Conservation (phyloP, 2,888 invertebrate genomes). For the Nemapogon koenigi region DNA sequence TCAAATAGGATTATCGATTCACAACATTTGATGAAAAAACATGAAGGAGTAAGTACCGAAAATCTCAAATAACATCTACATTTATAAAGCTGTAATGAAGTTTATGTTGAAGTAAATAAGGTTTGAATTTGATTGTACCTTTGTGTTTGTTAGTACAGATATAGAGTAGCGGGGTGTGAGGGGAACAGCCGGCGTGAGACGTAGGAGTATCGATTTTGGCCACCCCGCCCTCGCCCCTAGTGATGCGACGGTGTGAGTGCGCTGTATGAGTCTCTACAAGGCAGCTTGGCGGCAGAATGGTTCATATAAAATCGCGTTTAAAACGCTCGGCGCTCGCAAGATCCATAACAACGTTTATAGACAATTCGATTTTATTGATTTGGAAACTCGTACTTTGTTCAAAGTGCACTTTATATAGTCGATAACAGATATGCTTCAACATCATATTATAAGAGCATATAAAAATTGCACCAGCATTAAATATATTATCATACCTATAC, state of each 20-base stretch:
- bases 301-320: not conserved
- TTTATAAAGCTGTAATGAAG: constrained; percentile 33
- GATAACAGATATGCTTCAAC: too few relatives aligned
- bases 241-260: constrained; percentile 58
- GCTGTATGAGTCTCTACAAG: constrained; percentile 41
- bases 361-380: too few relatives aligned
- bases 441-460: too few relatives aligned
- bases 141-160: constrained; percentile 57
- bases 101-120: constrained; percentile 46
- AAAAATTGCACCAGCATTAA: too few relatives aligned
- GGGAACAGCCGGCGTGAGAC: constrained; percentile 42
- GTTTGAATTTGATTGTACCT: constrained; percentile 47
- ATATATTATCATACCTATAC: not conserved
- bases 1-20: constrained; percentile 10
- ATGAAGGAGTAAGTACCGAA: constrained; percentile 25
- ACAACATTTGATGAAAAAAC: constrained; percentile 22
- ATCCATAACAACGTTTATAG: too few relatives aligned
- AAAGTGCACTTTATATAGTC: too few relatives aligned
- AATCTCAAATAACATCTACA: too few relatives aligned
- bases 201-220: constrained; percentile 61
- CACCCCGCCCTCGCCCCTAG: constrained; percentile 54
- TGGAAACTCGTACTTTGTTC: too few relatives aligned
- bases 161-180: constrained; percentile 37
- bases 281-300: constrained; percentile 29
- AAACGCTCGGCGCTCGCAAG: too few relatives aligned